Percentiles rank a stretch among this genome's conserved stretches.
phyloP scores from a whole-genome alignment of 2,888 invertebrate species.

The Eumerus sabulonum region DNA sequence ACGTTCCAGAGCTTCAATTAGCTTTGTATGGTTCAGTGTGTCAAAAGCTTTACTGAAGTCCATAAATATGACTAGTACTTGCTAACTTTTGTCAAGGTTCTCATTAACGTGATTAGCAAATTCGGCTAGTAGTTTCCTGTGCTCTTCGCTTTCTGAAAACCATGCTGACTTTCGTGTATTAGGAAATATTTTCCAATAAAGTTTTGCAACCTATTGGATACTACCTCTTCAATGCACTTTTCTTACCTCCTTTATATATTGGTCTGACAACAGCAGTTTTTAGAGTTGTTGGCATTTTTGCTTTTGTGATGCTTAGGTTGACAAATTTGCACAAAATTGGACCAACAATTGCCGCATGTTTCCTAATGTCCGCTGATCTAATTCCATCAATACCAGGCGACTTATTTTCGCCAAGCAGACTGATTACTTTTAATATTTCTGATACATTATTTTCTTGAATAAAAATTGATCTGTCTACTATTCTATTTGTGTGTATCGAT shows the following conservation, averaged over 20 bases:
- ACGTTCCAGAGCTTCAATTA: neutral
- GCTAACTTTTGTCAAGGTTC: too few relatives aligned
- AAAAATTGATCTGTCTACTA: too few relatives aligned
- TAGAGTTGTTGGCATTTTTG: neutral
- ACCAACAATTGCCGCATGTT: neutral
- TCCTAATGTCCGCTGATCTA: neutral
- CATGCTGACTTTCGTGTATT: neutral
- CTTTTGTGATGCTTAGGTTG: neutral
- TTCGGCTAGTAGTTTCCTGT: neutral
- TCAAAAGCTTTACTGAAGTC: neutral
- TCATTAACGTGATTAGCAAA: neutral
- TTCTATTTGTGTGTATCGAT: too few relatives aligned
- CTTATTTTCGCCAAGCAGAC: neutral
- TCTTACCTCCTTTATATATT: too few relatives aligned
- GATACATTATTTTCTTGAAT: too few relatives aligned
- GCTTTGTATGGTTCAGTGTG: neutral
- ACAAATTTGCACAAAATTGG: neutral
- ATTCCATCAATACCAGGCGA: conserved; percentile 2
- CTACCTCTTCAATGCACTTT: too few relatives aligned
- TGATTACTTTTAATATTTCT: too few relatives aligned
- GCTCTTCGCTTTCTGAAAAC: neutral
- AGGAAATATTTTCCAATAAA: too few relatives aligned
- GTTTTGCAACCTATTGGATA: too few relatives aligned
- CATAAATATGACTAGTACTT: neutral
- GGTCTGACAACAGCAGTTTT: too few relatives aligned